phyloP scores from a whole-genome alignment of 1,140 invertebrate species.

The Apis cerana region DNA sequence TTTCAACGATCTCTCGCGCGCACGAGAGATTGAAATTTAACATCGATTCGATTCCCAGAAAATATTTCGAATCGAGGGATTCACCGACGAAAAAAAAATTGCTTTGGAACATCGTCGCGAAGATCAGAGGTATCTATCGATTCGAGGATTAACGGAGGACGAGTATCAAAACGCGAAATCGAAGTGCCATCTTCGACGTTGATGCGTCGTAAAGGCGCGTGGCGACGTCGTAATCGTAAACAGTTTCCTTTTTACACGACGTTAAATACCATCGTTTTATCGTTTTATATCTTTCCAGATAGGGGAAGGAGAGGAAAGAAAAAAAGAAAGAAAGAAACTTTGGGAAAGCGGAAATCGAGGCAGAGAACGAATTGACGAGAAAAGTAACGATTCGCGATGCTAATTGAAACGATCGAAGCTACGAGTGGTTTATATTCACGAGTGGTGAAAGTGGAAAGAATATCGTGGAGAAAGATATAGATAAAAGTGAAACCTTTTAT shows the following conservation, averaged over 20 bases:
- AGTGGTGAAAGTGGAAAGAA: background rate
- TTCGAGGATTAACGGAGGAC: background rate
- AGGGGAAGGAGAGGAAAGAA: no score
- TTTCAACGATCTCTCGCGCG: no score
- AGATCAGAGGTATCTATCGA: background rate
- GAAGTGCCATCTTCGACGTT: background rate
- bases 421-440: conserved; percentile 23
- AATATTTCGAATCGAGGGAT: background rate
- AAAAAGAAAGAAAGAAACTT: background rate
- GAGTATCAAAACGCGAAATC: conserved; percentile 8
- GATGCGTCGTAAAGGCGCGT: conserved; percentile 11
- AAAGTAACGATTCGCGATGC: conserved; percentile 3
- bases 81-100: no score
- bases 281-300: background rate
- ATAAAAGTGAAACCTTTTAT: conserved; percentile 61
- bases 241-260: background rate
- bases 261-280: conserved; percentile 22
- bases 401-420: conserved; percentile 32
- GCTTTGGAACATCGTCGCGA: background rate
- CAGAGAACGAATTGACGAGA: background rate
- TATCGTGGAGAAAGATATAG: background rate
- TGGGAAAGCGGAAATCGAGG: background rate
- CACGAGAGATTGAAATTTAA: no score
- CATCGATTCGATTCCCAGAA: no score
- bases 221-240: conserved; percentile 11